Evolutionary conservation across 1,140 invertebrate genomes (phyloP).

Genomic region (Drosophila busckii): DNA sequence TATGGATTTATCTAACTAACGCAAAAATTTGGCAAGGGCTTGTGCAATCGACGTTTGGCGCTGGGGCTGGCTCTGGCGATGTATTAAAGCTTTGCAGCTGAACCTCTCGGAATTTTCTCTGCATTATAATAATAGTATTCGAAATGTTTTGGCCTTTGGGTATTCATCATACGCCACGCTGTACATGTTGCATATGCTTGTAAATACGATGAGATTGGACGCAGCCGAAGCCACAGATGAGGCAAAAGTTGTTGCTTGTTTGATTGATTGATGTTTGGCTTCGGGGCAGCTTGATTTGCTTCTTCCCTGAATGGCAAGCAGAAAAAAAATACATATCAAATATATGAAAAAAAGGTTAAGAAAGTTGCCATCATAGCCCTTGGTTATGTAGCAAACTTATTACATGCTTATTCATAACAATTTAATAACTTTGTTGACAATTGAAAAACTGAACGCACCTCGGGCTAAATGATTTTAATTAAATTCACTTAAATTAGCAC

Average conservation of each 20-base stretch:
- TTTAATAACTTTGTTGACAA: slow-evolving; percentile 46
- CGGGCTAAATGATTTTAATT: slow-evolving; percentile 31
- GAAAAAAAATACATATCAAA: too few species aligned
- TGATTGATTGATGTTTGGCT: slow-evolving; percentile 72
- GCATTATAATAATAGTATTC: slow-evolving; percentile 58
- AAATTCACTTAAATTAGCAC: slow-evolving; percentile 63
- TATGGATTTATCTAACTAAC: slow-evolving; percentile 63
- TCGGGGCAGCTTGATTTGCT: slow-evolving; percentile 49
- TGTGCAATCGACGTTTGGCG: background rate
- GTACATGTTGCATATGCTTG: slow-evolving; percentile 69
- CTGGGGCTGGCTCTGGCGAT: too few species aligned
- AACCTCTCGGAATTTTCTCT: too few species aligned
- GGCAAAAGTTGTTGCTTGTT: slow-evolving; percentile 7
- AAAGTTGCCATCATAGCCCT: slow-evolving; percentile 58
- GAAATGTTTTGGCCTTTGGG: slow-evolving; percentile 50
- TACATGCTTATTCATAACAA: slow-evolving; percentile 48
- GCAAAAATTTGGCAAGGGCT: slow-evolving; percentile 39
- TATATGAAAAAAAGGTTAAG: slow-evolving; percentile 49
- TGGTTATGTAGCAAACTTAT: slow-evolving; percentile 44
- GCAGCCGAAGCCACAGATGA: slow-evolving; percentile 45
- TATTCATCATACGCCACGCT: slow-evolving; percentile 62
- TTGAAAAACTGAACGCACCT: background rate
- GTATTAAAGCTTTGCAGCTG: too few species aligned
- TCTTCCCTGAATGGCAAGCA: slow-evolving; percentile 3
- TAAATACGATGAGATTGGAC: slow-evolving; percentile 55